phyloP scores from a whole-genome alignment of 2,888 invertebrate species.

The Amblyjoppa fuscipennis region DNA sequence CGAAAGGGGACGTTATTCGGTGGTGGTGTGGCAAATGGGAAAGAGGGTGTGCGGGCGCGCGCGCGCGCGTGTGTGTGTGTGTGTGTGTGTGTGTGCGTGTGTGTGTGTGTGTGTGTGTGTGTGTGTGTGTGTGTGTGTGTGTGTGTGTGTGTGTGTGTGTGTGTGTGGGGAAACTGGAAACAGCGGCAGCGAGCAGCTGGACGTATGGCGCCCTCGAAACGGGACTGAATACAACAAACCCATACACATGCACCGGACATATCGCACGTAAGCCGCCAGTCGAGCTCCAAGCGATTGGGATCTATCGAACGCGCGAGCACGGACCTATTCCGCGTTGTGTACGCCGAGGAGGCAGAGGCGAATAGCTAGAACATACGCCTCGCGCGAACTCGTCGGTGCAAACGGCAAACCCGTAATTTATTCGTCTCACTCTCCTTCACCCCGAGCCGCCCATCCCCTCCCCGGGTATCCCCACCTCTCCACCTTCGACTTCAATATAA shows the following conservation, averaged over 20 bases:
- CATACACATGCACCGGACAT: slow-evolving; percentile 50
- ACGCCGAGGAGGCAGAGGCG: slow-evolving; percentile 68
- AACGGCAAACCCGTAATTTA: slow-evolving; percentile 83
- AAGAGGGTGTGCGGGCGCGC: slow-evolving; percentile 71
- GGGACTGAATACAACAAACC: slow-evolving; percentile 58
- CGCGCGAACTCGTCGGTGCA: slow-evolving; percentile 71
- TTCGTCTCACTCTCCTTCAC: slow-evolving; percentile 73
- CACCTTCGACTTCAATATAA: slow-evolving; percentile 82
- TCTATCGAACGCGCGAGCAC: slow-evolving; percentile 79
- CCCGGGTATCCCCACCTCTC: slow-evolving; percentile 38
- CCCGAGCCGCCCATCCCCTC: slow-evolving; percentile 74
- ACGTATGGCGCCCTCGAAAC: slow-evolving; percentile 77
- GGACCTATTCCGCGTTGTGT: slow-evolving; percentile 80
- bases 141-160: slow-evolving; percentile 49
- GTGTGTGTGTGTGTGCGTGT: too few relatives aligned
- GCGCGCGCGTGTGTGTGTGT: slow-evolving; percentile 65
- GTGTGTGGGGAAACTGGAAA: slow-evolving; percentile 75
- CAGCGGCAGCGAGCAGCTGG: slow-evolving; percentile 70
- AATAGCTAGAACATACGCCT: slow-evolving; percentile 53
- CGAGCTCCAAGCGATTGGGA: slow-evolving; percentile 78
- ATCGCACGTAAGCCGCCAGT: slow-evolving; percentile 76
- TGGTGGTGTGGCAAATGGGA: slow-evolving; percentile 73
- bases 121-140: slow-evolving; percentile 53
- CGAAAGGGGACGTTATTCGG: slow-evolving; percentile 59
- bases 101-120: not conserved